Evolutionary conservation across 2,113 vertebrate genomes (phyloP).

Genomic region (Candoia aspera): DNA sequence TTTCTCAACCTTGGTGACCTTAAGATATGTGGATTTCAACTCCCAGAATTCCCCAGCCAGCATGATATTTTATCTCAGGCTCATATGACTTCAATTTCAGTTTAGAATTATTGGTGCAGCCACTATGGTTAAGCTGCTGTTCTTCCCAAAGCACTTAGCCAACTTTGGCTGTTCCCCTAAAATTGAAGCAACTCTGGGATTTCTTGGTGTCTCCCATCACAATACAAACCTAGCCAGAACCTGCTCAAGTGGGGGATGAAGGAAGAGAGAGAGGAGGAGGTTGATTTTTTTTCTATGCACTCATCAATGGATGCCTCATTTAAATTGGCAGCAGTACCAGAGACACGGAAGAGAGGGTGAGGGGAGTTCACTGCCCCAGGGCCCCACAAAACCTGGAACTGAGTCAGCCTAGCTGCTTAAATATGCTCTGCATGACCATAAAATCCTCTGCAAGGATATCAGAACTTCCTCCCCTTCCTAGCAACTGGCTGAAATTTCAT

Average conservation of each 20-base stretch:
- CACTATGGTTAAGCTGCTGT: not conserved
- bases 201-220: not conserved
- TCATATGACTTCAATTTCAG: not conserved
- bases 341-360: not conserved
- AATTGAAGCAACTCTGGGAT: not conserved
- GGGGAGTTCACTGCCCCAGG: not conserved
- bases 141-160: not conserved
- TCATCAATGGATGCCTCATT: not conserved
- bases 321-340: not conserved
- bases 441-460: slow-evolving; percentile 63
- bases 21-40: not conserved
- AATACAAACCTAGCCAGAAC: not conserved
- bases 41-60: too few relatives aligned
- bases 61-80: not conserved
- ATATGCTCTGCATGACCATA: slow-evolving; percentile 61
- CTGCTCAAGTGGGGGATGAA: not conserved
- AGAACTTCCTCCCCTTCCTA: slow-evolving; percentile 59
- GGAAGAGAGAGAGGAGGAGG: not conserved
- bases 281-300: not conserved
- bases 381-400: not conserved
- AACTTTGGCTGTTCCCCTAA: not conserved
- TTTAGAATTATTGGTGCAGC: not conserved
- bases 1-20: not conserved
- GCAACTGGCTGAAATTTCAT: slow-evolving; percentile 74
- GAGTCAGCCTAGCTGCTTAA: slow-evolving; percentile 22